Base-by-base conservation (phyloP, 92 coral and sea anemone genomes). In the Epizoanthus stellaris region DNA sequence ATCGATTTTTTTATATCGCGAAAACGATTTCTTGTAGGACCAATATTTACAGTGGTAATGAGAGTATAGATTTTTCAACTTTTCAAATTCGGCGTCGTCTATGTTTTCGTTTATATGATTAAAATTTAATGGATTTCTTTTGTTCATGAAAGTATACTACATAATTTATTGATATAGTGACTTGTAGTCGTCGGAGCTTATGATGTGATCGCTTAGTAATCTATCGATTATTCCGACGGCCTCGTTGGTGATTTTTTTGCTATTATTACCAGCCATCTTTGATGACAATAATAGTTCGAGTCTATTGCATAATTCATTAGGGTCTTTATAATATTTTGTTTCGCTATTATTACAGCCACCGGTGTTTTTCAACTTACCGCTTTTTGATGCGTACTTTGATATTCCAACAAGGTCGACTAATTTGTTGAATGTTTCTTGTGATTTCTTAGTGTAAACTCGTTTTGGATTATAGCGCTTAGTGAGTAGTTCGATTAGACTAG, bases 321-420 rank as follows among this genome's bases (percentile, higher is more conserved):
- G 85, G 40, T 67, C 67, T 19, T 67, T 68, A 39, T 68, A 82
- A 68, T 68, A 67, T 82, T 82, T 67, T 36, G 67, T 42, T 40
- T 53, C 53, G 49, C 63, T 68, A 45, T 82, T 82, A 25, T 53
- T 82, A 15, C 86, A 82, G 14, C 56, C 54, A 4, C 36, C 34
- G 11, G n/a, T n/a, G 65, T 75, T 67, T 66, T 66, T 23, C 54
- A 68, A 5, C 40, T 82, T 68, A 82, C 65, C 67, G 34, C 77
- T 82, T 69, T 82, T 68, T 13, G 86, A 17, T 36, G 4, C 52
- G 63, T 30, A 30, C 34, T 30, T 30, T 30, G 34, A 30, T 30
- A 30, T 30, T 30, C 34, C 1, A 30, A 1, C 34, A 30, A 77
- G 84, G 23, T 77, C 68, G 70, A 77, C 17, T 52, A 77, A 11